Evolutionary conservation across 2,113 vertebrate genomes (phyloP).

Genomic region (Erinaceus europaeus): DNA sequence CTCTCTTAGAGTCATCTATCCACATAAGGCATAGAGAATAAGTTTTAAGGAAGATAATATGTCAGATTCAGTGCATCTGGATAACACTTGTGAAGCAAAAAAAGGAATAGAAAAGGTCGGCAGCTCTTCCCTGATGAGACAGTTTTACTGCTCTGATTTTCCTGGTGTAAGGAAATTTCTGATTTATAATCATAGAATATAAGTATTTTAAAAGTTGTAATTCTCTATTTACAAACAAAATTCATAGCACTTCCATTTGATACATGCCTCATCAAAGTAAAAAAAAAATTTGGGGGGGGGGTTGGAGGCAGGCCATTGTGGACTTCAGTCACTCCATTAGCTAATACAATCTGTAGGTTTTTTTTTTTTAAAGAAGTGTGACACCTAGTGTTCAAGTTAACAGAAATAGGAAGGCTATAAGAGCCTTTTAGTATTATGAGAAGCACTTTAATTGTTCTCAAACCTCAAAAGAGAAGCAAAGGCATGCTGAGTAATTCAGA

Average conservation of each 20-base stretch:
- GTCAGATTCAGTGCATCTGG: not conserved
- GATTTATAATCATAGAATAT: not conserved
- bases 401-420: not conserved
- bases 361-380: not conserved
- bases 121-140: not conserved
- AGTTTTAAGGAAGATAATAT: not conserved
- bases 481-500: not conserved
- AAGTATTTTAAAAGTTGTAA: slow-evolving; percentile 5
- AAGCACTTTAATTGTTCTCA: slow-evolving; percentile 6
- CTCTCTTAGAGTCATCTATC: not conserved
- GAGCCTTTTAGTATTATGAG: not conserved
- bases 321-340: not conserved
- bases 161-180: not conserved
- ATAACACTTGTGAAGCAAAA: not conserved
- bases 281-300: not conserved
- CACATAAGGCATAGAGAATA: not conserved
- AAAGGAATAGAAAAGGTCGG: not conserved
- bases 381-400: not conserved
- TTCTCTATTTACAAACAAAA: not conserved
- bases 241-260: not conserved
- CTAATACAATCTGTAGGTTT: not conserved
- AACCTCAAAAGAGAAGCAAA: not conserved
- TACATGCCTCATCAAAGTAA: not conserved
- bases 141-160: not conserved
- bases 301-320: not conserved